Conservation (phyloP, 1,140 invertebrate genomes). For the Conus betulinus region DNA sequence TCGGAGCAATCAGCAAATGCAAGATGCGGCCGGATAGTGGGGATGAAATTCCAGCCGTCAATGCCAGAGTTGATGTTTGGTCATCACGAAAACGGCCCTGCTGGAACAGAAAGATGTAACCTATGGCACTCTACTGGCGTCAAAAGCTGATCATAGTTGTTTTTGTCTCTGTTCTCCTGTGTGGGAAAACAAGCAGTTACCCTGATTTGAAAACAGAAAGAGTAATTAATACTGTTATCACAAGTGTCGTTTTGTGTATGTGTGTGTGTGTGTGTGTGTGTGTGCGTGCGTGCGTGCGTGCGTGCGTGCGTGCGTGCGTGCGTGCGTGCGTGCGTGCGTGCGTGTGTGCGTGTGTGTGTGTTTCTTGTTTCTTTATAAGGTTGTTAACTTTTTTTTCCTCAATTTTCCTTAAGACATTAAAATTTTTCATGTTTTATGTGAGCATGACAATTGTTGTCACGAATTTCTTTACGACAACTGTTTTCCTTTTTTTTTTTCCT, state of each 20-base stretch:
- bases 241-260: neutral
- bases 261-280: constrained; percentile 15
- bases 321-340: neutral
- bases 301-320: neutral
- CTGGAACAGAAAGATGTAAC: neutral
- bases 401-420: neutral
- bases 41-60: neutral
- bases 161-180: neutral
- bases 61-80: neutral
- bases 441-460: neutral
- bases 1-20: too few species aligned
- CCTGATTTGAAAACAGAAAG: neutral
- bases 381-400: neutral
- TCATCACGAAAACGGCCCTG: too few species aligned
- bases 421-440: neutral
- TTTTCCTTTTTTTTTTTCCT: neutral
- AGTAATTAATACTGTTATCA: neutral
- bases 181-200: neutral
- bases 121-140: neutral
- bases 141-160: neutral
- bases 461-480: neutral
- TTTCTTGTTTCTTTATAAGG: too few species aligned
- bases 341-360: neutral
- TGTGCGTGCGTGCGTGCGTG: neutral
- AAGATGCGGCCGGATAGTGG: neutral